Conservation (phyloP, 1,140 invertebrate genomes). For the Capitella teleta region DNA sequence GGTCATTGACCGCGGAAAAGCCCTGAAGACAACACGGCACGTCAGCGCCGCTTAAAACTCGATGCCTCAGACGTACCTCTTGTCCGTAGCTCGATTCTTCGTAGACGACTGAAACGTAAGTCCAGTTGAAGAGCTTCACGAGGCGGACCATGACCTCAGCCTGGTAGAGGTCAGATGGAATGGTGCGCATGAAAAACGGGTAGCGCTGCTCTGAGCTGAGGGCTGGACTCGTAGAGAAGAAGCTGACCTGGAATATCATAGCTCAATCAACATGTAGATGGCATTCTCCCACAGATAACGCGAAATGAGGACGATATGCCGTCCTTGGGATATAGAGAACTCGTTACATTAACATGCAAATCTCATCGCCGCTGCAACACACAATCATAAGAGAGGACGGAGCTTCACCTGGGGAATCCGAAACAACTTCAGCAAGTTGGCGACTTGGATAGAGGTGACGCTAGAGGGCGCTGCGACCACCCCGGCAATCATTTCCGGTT, state of each 20-base stretch:
- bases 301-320: no score
- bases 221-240: conserved; percentile 89
- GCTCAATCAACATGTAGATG: no score
- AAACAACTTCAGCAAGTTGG: conserved; percentile 83
- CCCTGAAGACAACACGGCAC: conserved; percentile 64
- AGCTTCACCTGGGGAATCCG: conserved; percentile 93
- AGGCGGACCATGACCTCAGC: conserved; percentile 92
- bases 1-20: conserved; percentile 79
- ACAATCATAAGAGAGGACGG: no score
- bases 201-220: conserved; percentile 89
- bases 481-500: conserved; percentile 74
- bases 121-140: conserved; percentile 75
- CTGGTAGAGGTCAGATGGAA: conserved; percentile 88
- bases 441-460: conserved; percentile 91
- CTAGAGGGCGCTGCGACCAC: conserved; percentile 91
- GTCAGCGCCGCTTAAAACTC: no score
- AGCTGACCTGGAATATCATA: conserved; percentile 81
- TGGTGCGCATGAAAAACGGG: conserved; percentile 87
- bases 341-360: no score
- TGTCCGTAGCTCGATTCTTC: conserved; percentile 95
- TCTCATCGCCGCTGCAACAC: no score
- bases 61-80: conserved; percentile 74
- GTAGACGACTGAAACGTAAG: conserved; percentile 88
- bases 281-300: no score
- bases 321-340: no score